Evolutionary conservation across 2,888 invertebrate genomes (phyloP), one percentile per base, ranked within the genome.

Genomic region (Troides oblongomaculatus): DNA sequence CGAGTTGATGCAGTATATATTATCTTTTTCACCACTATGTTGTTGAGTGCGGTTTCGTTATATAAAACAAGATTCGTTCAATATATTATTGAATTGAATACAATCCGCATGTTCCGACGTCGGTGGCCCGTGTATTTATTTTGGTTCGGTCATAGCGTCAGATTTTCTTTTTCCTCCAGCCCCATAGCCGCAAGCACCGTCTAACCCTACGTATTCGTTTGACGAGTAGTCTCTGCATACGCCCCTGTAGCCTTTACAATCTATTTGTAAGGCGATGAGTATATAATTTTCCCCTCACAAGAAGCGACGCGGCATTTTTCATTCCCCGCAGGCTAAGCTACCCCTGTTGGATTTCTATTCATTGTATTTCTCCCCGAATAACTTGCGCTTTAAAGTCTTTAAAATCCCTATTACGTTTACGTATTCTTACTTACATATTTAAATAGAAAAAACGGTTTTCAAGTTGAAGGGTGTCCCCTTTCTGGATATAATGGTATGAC

Each of bases 251-350:
- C 82, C 85, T 87, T 87, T 84, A 85, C 84, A 84, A 89, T 88
- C 87, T 87, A 90, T 90, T 90, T 90, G 89, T 89, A 84, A 82
- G 80, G 80, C 86, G 84, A 88, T 87, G 87, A 87, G 86, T 87
- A 86, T 84, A 88, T 89, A 89, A 90, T 88, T 89, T 82, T 82
- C 83, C 85, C 85, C 84, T 79, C 78, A 79, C 81, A 82, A 84
- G 80, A 78, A 82, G 79, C 80, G 79, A 78, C 77, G 81, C 72
- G 80, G 84, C 83, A 81, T 85, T 89, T 88, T 88, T 87, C 83
- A 81, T 83, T 78, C 84, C 84, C 85, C 77, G 64, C 76, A 77
- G 84, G 83, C 81, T 76, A 80, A 77, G 75, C 75, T 77, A 76
- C 80, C 79, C 80, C 74, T 74, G 74, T 73, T 74, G 69, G 72